phyloP scores from a whole-genome alignment of 2,113 vertebrate genomes.

The Sisor rabdophorus region DNA sequence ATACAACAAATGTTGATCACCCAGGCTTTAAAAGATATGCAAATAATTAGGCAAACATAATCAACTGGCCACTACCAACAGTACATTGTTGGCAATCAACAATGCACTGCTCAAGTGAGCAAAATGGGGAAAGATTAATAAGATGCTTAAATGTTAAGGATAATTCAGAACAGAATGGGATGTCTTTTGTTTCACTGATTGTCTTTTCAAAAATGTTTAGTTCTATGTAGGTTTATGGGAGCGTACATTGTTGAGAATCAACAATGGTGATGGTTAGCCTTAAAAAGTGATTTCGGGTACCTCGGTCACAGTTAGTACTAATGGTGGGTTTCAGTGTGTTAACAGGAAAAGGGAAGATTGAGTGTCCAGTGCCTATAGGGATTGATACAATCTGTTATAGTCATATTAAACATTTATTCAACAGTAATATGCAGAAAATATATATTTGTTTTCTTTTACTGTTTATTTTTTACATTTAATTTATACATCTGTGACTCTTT shows the following conservation, averaged over 20 bases:
- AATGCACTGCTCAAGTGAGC: conserved; percentile 87
- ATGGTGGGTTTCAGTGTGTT: conserved; percentile 82
- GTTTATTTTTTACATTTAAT: background rate
- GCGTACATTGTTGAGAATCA: conserved; percentile 86
- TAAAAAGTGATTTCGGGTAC: conserved; percentile 75
- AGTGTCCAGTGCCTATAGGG: conserved; percentile 81
- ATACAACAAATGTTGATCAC: no score
- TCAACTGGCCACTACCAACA: conserved; percentile 79
- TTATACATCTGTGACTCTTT: background rate
- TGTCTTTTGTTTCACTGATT: conserved; percentile 26
- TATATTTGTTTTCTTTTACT: background rate
- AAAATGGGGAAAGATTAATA: conserved; percentile 65
- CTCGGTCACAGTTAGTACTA: conserved; percentile 86
- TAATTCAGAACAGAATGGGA: conserved; percentile 13
- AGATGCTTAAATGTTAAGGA: conserved; percentile 29
- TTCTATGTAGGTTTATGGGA: conserved; percentile 58
- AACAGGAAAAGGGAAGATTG: conserved; percentile 83
- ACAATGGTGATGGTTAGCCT: conserved; percentile 76
- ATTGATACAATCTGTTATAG: conserved; percentile 72
- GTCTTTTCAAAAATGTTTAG: conserved; percentile 45
- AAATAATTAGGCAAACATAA: conserved; percentile 43
- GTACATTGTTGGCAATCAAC: conserved; percentile 94
- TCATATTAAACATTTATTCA: conserved; percentile 60
- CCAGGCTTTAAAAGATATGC: conserved; percentile 60
- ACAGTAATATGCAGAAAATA: conserved; percentile 13